phyloP scores from a whole-genome alignment of 2,113 vertebrate species.

The Antechinus stuartii region DNA sequence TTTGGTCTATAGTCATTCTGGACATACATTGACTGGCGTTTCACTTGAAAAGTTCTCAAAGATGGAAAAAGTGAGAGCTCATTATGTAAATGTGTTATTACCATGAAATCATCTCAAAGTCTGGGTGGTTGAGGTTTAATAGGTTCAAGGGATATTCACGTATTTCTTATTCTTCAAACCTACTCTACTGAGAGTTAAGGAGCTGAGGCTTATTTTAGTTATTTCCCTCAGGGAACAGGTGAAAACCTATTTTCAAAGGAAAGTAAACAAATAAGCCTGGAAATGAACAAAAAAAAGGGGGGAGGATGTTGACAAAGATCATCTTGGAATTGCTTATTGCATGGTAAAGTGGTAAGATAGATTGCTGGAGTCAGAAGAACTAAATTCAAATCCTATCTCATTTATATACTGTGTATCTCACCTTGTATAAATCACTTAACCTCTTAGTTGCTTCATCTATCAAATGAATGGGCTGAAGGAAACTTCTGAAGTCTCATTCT shows the following conservation, averaged over 20 bases:
- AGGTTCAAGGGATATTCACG: not conserved
- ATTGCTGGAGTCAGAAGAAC: not conserved
- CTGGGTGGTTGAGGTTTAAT: not conserved
- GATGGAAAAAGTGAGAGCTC: not conserved
- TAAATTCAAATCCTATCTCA: not conserved
- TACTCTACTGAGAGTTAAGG: not conserved
- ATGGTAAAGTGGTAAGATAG: not conserved
- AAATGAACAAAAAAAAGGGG: not conserved
- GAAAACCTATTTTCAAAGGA: not conserved
- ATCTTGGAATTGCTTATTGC: not conserved
- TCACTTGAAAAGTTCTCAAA: not conserved
- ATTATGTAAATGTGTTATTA: not conserved
- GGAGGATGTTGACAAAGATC: not conserved
- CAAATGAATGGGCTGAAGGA: not conserved
- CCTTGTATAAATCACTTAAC: not conserved
- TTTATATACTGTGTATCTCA: not conserved
- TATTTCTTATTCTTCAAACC: not conserved
- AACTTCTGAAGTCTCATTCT: not conserved
- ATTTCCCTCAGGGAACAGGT: not conserved
- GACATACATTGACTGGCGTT: not conserved
- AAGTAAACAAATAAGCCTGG: not conserved
- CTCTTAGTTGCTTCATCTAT: not conserved
- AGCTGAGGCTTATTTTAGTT: not conserved
- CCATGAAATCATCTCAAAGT: not conserved
- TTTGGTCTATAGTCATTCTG: not conserved